Evolutionary conservation across 1,140 invertebrate genomes (phyloP), one percentile per base, ranked within the genome.

Genomic region (Hycleus cichorii): DNA sequence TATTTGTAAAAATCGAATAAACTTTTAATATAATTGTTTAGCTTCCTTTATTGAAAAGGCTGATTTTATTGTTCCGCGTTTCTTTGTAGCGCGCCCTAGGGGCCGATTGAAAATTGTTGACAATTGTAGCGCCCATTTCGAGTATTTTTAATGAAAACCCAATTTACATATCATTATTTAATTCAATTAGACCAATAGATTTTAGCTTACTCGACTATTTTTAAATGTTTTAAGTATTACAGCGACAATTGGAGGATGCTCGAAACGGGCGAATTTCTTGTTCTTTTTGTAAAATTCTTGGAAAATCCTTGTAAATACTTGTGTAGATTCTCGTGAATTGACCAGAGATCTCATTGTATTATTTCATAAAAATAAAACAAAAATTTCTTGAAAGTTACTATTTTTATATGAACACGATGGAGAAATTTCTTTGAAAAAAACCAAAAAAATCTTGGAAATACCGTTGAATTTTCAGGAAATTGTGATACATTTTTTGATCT

Each of bases 401-500:
- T 70, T 69, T 70, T 70, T 69, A 58, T 69, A 68, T 66, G 57
- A 46, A 57, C 47, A 44, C 57, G 56, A 65, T 32, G 32, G 7
- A 18, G 18, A 32, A 32, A 32, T 32, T 32, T 32, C 4, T 5
- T 5, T 32, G 7, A 32, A 32, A 3, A 4, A 32, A 32, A 32
- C 32, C 32, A 32, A 32, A 32, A 32, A 32, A 32, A 32, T 68
- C 57, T 63, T 49, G 39, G 49, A 58, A 69, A 47, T 53, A 57
- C 67, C 65, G 64, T 67, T 65, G 56, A 65, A 66, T 63, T 32
- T 63, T 64, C 59, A 61, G 65, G 57, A 61, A 67, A 67, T 62
- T 70, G 69, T 70, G 69, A 70, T 70, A 67, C 66, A 61, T 54
- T 57, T 66, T 56, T 64, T 39, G 32, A 32, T 32, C 32, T 32